Conservation (phyloP, 2,888 invertebrate genomes). For the Agrotis ipsilon region DNA sequence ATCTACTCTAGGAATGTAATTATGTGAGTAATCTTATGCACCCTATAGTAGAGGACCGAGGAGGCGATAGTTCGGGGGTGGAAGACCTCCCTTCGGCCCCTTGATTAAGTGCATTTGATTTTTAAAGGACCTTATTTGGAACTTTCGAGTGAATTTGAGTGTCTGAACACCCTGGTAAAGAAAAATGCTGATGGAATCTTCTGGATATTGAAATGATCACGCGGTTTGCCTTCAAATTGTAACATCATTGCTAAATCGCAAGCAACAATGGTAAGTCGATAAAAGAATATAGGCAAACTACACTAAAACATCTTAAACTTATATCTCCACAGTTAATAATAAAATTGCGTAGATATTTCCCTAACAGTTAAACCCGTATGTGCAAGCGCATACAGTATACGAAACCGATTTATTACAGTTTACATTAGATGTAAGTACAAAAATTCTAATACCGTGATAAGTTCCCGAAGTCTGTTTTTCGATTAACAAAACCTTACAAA, state of each 20-base stretch:
- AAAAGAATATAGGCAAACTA: neutral
- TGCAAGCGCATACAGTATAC: conserved; percentile 41
- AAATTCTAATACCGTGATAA: conserved; percentile 60
- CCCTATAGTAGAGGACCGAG: conserved; percentile 19
- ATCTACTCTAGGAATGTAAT: conserved; percentile 63
- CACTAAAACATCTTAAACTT: conserved; percentile 7
- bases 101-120: conserved; percentile 13
- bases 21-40: conserved; percentile 56
- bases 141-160: neutral
- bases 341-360: too few relatives aligned
- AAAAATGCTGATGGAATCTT: neutral
- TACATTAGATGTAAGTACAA: conserved; percentile 57
- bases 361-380: conserved; percentile 44
- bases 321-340: neutral
- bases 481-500: conserved; percentile 37
- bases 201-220: neutral
- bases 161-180: neutral
- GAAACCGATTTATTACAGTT: conserved; percentile 36
- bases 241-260: neutral
- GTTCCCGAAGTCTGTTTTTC: conserved; percentile 54
- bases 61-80: conserved; percentile 15
- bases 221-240: neutral
- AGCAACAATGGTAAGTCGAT: neutral
- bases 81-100: neutral
- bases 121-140: conserved; percentile 21